Evolutionary conservation across 2,113 vertebrate genomes (phyloP).

Genomic region (Lipophrys pholis): DNA sequence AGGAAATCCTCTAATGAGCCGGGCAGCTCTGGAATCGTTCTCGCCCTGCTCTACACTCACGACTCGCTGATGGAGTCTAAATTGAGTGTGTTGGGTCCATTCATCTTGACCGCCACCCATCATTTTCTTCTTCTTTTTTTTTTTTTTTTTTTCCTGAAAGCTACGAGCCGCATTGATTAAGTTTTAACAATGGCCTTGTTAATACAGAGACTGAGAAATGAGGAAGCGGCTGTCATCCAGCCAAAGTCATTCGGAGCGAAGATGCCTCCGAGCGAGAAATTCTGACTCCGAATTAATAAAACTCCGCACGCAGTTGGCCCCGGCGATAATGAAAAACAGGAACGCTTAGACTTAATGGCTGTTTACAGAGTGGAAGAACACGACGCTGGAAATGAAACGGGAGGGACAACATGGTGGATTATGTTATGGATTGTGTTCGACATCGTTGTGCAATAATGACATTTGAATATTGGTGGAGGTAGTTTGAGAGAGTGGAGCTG

Average conservation of each 20-base stretch:
- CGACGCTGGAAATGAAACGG: background rate
- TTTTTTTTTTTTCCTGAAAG: slow-evolving; percentile 12
- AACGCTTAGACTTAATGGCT: slow-evolving; percentile 19
- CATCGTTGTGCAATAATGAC: background rate
- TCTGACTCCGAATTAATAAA: slow-evolving; percentile 42
- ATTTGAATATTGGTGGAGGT: background rate
- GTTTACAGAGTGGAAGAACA: slow-evolving; percentile 1
- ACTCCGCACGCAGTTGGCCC: slow-evolving; percentile 15
- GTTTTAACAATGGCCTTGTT: slow-evolving; percentile 65
- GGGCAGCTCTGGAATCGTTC: slow-evolving; percentile 55
- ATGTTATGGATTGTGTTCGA: background rate
- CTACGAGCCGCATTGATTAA: slow-evolving; percentile 64
- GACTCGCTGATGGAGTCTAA: slow-evolving; percentile 64
- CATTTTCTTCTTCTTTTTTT: slow-evolving; percentile 33
- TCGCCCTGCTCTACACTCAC: slow-evolving; percentile 52
- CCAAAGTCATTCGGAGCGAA: slow-evolving; percentile 50
- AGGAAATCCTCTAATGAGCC: slow-evolving; percentile 53
- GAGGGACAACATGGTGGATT: background rate
- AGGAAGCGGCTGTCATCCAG: slow-evolving; percentile 25
- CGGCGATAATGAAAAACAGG: slow-evolving; percentile 34
- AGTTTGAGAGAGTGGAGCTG: no score
- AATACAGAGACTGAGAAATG: slow-evolving; percentile 56
- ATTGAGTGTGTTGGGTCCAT: slow-evolving; percentile 65
- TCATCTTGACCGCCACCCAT: slow-evolving; percentile 64
- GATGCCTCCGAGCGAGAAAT: slow-evolving; percentile 29